These are phyloP conservation scores for Chlorops oryzae DNA, from an alignment of 1,140 invertebrate species.

Conservation along the genomic window DNA sequence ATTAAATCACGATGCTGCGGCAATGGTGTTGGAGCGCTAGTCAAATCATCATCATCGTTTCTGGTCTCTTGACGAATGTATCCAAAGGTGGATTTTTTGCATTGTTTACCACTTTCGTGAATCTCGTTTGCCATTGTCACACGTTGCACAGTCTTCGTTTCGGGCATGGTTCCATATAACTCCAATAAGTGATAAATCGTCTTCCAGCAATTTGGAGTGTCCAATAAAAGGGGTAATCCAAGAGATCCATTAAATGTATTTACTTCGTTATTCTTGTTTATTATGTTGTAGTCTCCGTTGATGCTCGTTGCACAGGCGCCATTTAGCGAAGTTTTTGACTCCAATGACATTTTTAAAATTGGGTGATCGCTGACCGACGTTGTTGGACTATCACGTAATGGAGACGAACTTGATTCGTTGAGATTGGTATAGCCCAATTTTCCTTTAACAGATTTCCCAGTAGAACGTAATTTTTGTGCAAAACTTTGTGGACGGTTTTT, in stretches of 20 bases:
- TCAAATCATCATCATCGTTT: constrained; percentile 52
- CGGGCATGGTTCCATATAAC: constrained; percentile 88
- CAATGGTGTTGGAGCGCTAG: constrained; percentile 50
- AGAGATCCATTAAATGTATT: no score
- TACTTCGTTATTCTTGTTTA: constrained; percentile 23
- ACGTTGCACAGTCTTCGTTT: constrained; percentile 76
- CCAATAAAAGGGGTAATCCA: constrained; percentile 27
- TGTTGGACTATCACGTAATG: constrained; percentile 59
- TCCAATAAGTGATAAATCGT: constrained; percentile 89
- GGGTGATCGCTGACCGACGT: constrained; percentile 56
- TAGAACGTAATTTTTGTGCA: constrained; percentile 76
- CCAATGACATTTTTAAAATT: constrained; percentile 42
- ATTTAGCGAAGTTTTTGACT: constrained; percentile 42
- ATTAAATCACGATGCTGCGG: constrained; percentile 45
- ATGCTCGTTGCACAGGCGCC: constrained; percentile 40
- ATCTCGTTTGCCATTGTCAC: constrained; percentile 17
- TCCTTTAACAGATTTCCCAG: constrained; percentile 74
- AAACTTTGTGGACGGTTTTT: constrained; percentile 75
- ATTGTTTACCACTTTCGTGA: constrained; percentile 5
- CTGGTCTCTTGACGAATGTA: constrained; percentile 27
- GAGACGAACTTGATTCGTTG: constrained; percentile 57
- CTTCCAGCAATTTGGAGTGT: constrained; percentile 83
- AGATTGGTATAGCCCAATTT: constrained; percentile 53
- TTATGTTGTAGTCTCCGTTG: constrained; percentile 38
- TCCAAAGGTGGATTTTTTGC: constrained; percentile 8